Percentiles rank a stretch among this genome's conserved stretches.
Conservation (phyloP, 2,888 invertebrate genomes). For the Sphecodes monilicornis region DNA sequence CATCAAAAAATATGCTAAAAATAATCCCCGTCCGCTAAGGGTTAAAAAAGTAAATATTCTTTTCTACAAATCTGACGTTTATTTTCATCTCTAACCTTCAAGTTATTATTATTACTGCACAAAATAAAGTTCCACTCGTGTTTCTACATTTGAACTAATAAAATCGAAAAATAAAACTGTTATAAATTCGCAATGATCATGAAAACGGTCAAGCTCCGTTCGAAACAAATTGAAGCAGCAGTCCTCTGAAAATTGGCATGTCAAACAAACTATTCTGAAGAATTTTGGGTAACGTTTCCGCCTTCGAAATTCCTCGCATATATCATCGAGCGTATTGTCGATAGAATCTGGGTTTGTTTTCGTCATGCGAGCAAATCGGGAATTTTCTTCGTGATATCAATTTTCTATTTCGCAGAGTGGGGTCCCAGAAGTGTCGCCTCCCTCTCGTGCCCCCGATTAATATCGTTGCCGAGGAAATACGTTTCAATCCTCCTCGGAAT, state of each 20-base stretch:
- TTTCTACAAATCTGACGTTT: no score
- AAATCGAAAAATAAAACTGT: no score
- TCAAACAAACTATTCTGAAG: neutral
- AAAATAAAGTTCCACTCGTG: neutral
- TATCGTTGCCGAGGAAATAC: neutral
- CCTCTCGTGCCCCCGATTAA: no score
- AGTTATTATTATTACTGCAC: no score
- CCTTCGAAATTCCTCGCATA: neutral
- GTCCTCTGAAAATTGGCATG: neutral
- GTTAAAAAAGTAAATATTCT: no score
- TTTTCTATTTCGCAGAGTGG: neutral
- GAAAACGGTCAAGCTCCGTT: neutral
- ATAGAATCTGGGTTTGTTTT: neutral
- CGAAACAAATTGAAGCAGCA: neutral
- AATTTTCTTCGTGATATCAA: slow-evolving; percentile 2
- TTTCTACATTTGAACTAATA: no score
- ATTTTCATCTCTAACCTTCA: no score
- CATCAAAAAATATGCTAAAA: no score
- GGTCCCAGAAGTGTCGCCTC: no score
- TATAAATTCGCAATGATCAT: no score
- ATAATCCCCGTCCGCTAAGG: no score
- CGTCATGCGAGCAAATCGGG: neutral
- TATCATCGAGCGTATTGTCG: neutral
- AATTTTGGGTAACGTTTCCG: neutral
- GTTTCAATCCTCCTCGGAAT: neutral